Evolutionary conservation across 2,888 invertebrate genomes (phyloP).

Genomic region (Zele albiditarsus): DNA sequence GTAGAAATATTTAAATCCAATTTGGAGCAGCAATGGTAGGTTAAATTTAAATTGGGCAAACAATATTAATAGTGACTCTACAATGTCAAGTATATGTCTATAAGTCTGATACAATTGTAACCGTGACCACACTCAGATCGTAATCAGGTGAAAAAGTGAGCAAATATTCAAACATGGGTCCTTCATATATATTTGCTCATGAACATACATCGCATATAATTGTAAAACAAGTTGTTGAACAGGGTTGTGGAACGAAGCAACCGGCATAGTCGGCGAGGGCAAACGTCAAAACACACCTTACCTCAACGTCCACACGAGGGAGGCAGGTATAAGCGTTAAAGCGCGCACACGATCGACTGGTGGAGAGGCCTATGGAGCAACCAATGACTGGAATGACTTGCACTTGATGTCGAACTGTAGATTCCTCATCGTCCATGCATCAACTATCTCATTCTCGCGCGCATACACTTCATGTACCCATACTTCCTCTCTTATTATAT

Average conservation of each 20-base stretch:
- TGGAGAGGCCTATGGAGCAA: constrained; percentile 67
- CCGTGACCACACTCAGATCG: too few species aligned
- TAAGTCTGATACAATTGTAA: too few species aligned
- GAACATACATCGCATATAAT: not conserved
- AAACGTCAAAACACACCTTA: constrained; percentile 71
- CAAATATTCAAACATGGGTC: too few species aligned
- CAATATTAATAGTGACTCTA: too few species aligned
- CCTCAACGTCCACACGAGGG: constrained; percentile 46
- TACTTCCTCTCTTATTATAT: constrained; percentile 34
- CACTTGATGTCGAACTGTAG: constrained; percentile 68
- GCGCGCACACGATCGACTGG: constrained; percentile 32
- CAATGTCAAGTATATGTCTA: too few species aligned
- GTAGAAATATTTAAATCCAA: too few species aligned
- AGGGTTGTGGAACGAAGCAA: constrained; percentile 37
- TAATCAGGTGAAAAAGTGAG: too few species aligned
- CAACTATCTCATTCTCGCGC: constrained; percentile 47
- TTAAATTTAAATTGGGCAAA: too few species aligned
- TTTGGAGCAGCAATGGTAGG: too few species aligned
- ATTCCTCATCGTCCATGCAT: constrained; percentile 56
- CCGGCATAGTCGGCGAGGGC: constrained; percentile 63
- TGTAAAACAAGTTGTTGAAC: not conserved
- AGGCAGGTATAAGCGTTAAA: constrained; percentile 35
- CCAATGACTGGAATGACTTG: constrained; percentile 72
- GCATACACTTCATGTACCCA: not conserved
- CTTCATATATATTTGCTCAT: not conserved